Conservation (phyloP, 2,888 invertebrate genomes). For the Epicampocera succincta region DNA sequence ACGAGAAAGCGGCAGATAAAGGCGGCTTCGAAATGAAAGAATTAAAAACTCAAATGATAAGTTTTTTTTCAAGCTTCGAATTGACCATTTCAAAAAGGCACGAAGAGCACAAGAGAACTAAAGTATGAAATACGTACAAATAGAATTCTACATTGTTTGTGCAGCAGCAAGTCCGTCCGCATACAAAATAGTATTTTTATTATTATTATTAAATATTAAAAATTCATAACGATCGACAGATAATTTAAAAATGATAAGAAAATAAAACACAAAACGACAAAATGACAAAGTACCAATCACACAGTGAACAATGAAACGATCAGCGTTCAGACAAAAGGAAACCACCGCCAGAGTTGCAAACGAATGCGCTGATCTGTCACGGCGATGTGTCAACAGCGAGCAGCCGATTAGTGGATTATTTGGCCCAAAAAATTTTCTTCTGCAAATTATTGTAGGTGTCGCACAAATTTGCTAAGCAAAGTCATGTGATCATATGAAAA, state of each 20-base stretch:
- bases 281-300: slow-evolving; percentile 22
- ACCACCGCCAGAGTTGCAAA: slow-evolving; percentile 29
- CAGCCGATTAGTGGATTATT: too few relatives aligned
- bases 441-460: too few relatives aligned
- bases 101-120: slow-evolving; percentile 43
- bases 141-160: slow-evolving; percentile 5
- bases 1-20: slow-evolving; percentile 65
- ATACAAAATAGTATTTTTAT: slow-evolving; percentile 39
- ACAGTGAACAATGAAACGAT: slow-evolving; percentile 1
- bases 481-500: too few relatives aligned
- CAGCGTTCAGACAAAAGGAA: not conserved
- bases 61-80: slow-evolving; percentile 30
- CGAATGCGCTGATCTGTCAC: not conserved
- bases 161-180: slow-evolving; percentile 11
- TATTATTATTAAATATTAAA: slow-evolving; percentile 63
- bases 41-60: slow-evolving; percentile 42
- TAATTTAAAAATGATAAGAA: slow-evolving; percentile 68
- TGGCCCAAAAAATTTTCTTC: too few relatives aligned
- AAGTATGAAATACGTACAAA: slow-evolving; percentile 21
- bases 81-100: slow-evolving; percentile 56
- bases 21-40: slow-evolving; percentile 55
- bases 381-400: too few relatives aligned
- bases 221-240: slow-evolving; percentile 68
- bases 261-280: slow-evolving; percentile 51
- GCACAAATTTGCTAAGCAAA: too few relatives aligned